Evolutionary conservation across 2,797 vertebrate species (phyloP), one percentile per base, ranked within the genome.

Genomic region (Sylvia borin): DNA sequence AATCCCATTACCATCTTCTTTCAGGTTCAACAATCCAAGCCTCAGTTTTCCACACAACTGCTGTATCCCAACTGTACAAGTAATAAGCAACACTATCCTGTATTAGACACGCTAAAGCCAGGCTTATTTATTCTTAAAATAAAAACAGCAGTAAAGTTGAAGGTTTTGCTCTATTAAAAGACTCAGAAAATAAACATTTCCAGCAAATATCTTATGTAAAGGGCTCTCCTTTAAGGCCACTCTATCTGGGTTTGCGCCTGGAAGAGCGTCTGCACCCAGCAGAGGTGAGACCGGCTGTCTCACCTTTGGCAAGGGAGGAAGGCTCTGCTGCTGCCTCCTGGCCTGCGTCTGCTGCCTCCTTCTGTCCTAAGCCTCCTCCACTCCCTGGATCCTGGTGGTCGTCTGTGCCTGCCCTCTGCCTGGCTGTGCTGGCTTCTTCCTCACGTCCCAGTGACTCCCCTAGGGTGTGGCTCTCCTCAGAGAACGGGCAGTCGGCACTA

Each of bases 121-220:
- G 95, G 92, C 92, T 97, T 90, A 83, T 97, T 98, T 98, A 98
- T 98, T 98, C 91, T 97, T 96, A 96, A 95, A 97, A 97, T 97
- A 96, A 96, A 97, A 97, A 96, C 88, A 94, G 75, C 94, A 94
- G 80, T 91, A 93, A 97, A 97, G 93, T 94, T 91, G 96, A 93
- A 96, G 92, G 81, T 16, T 55, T 96, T 90, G 92, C 90, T 96
- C 95, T 97, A 96, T 95, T 96, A 94, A 95, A 97, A 96, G 95
- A 95, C 93, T 92, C 90, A 25, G 88, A 95, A 96, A 96, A 94
- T 93, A 95, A 95, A 92, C 86, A 88, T 89, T 93, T 82, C 88
- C 91, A 91, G 93, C 89, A 92, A 90, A 78, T 96, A 91, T 85
- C 71, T 11, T 96, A 92, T 62, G 88, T 66, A 38, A 96, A 90